Conservation (phyloP, 1,140 invertebrate species). For the Trinorchestia longiramus region DNA sequence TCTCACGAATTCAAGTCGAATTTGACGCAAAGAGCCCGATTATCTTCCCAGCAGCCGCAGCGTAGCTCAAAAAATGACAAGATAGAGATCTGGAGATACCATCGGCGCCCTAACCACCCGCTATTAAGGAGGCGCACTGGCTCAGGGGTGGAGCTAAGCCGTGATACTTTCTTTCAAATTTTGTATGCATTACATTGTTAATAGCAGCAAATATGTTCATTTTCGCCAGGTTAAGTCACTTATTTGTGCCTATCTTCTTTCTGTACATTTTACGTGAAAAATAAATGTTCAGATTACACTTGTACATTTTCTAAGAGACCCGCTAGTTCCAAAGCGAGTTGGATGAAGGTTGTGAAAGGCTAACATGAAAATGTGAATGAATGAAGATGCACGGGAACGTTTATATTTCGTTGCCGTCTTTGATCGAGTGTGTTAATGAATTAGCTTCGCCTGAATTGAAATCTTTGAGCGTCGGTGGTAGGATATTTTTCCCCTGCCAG, state of each 20-base stretch:
- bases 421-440: too few species aligned
- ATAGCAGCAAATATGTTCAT: neutral
- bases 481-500: too few species aligned
- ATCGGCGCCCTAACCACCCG: neutral
- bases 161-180: neutral
- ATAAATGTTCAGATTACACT: too few species aligned
- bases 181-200: neutral
- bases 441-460: too few species aligned
- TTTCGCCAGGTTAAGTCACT: neutral
- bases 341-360: too few species aligned
- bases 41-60: neutral
- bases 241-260: neutral
- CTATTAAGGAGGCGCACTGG: neutral
- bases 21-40: neutral
- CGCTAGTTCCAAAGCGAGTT: neutral
- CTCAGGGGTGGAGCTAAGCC: neutral
- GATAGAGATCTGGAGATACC: constrained; percentile 38
- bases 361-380: too few species aligned
- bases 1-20: neutral
- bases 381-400: too few species aligned
- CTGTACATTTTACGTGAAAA: neutral
- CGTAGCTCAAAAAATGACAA: constrained; percentile 25
- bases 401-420: too few species aligned
- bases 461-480: too few species aligned
- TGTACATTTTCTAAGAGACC: neutral